A percentile compares a stretch with the other conserved stretches of the same genome.
Conservation (phyloP, 1,140 invertebrate genomes). For the Anoplolepis gracilipes region DNA sequence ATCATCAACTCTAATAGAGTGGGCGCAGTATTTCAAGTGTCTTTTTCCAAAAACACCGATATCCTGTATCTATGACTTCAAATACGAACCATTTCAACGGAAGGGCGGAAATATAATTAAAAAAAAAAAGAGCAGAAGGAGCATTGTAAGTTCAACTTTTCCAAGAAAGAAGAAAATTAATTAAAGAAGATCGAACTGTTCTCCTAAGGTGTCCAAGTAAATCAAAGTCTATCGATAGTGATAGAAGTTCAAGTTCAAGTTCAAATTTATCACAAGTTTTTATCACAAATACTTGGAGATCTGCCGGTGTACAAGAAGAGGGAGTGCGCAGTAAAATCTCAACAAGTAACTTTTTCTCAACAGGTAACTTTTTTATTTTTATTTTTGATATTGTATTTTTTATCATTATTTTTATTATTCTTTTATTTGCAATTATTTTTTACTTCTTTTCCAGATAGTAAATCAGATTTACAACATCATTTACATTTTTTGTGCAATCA, state of each 20-base stretch:
- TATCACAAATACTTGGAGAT: neutral
- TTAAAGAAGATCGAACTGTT: conserved; percentile 10
- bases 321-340: neutral
- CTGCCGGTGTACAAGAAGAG: neutral
- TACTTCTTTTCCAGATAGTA: neutral
- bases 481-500: neutral
- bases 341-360: conserved; percentile 1
- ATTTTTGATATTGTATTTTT: neutral
- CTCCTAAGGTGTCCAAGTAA: neutral
- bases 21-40: neutral
- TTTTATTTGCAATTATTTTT: neutral
- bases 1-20: neutral
- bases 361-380: neutral
- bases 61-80: neutral
- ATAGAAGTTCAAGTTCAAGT: neutral
- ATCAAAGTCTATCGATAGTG: neutral
- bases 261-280: neutral
- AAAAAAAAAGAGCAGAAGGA: conserved; percentile 14
- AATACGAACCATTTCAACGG: neutral
- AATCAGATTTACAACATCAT: neutral
- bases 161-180: conserved; percentile 10
- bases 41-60: conserved; percentile 11
- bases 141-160: conserved; percentile 15
- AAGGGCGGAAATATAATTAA: neutral
- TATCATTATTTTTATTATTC: neutral